Conservation (phyloP, 2,888 invertebrate genomes). For the Slavum lentiscoides region DNA sequence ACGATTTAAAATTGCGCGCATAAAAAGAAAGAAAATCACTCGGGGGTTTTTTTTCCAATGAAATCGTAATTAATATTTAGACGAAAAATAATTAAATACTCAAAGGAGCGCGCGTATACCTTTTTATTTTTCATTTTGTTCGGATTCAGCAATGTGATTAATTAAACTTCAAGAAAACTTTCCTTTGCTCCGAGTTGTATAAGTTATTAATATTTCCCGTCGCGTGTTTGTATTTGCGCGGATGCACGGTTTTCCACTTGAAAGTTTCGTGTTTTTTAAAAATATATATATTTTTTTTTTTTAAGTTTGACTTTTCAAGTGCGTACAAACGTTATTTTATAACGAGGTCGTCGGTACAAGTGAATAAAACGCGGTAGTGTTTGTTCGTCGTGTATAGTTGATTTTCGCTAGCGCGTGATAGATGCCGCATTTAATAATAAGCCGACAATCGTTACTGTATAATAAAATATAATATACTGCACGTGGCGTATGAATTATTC, state of each 20-base stretch:
- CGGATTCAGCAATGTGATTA: constrained; percentile 48
- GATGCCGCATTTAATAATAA: background rate
- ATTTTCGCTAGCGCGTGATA: constrained; percentile 8
- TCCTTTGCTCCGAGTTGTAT: constrained; percentile 30
- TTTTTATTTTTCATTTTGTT: constrained; percentile 34
- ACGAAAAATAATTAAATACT: constrained; percentile 44
- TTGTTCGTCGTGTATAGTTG: background rate
- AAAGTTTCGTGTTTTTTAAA: constrained; percentile 42
- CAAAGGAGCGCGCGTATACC: constrained; percentile 19
- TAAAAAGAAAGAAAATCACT: constrained; percentile 12
- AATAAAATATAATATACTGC: too few species aligned
- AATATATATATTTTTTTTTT: constrained; percentile 11
- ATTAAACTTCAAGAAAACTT: constrained; percentile 52
- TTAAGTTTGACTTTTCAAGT: constrained; percentile 39
- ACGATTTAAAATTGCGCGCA: constrained; percentile 23
- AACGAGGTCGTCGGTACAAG: constrained; percentile 28
- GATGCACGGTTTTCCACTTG: constrained; percentile 48
- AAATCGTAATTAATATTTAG: constrained; percentile 51
- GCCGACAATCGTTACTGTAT: too few species aligned
- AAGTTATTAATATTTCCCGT: constrained; percentile 49
- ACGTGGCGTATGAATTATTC: background rate
- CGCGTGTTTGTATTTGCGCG: constrained; percentile 43
- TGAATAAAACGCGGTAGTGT: constrained; percentile 21
- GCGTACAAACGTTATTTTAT: constrained; percentile 45
- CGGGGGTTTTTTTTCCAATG: constrained; percentile 15